Evolutionary conservation across 2,113 vertebrate genomes (phyloP).

Genomic region (Sprattus sprattus): DNA sequence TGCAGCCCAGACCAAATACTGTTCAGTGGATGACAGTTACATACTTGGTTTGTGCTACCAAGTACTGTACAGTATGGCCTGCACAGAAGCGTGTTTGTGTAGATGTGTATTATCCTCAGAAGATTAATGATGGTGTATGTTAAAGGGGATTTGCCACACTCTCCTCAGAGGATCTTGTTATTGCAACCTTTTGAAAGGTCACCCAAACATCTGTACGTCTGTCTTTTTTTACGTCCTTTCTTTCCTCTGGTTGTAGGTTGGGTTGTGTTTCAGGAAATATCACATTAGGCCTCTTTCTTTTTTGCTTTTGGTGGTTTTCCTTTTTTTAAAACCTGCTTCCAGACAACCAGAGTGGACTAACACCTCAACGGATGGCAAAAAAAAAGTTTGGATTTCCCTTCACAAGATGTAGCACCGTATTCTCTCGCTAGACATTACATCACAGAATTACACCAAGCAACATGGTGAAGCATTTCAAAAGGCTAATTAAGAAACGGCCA

Average conservation of each 20-base stretch:
- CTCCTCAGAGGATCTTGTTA: slow-evolving; percentile 1
- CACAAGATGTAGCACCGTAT: not conserved
- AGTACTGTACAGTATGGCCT: not conserved
- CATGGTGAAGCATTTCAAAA: not conserved
- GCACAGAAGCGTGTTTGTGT: not conserved
- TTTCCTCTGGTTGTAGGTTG: not conserved
- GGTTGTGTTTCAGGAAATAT: slow-evolving; percentile 15
- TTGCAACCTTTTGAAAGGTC: not conserved
- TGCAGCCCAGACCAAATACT: not conserved
- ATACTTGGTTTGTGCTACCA: not conserved
- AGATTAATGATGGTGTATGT: slow-evolving; percentile 11
- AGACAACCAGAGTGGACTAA: slow-evolving; percentile 4
- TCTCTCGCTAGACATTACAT: slow-evolving; percentile 2
- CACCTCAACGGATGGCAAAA: not conserved
- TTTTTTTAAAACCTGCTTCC: not conserved
- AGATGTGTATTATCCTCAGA: not conserved
- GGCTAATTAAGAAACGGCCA: slow-evolving; percentile 8
- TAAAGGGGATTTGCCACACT: slow-evolving; percentile 8
- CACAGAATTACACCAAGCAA: not conserved
- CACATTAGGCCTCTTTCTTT: not conserved
- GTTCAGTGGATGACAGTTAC: not conserved
- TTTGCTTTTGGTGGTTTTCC: not conserved
- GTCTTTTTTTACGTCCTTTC: not conserved
- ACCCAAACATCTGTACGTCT: slow-evolving; percentile 18
- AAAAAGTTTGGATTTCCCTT: not conserved